Base-by-base conservation (phyloP, 2,888 invertebrate species). In the Diadegma fenestrale region DNA sequence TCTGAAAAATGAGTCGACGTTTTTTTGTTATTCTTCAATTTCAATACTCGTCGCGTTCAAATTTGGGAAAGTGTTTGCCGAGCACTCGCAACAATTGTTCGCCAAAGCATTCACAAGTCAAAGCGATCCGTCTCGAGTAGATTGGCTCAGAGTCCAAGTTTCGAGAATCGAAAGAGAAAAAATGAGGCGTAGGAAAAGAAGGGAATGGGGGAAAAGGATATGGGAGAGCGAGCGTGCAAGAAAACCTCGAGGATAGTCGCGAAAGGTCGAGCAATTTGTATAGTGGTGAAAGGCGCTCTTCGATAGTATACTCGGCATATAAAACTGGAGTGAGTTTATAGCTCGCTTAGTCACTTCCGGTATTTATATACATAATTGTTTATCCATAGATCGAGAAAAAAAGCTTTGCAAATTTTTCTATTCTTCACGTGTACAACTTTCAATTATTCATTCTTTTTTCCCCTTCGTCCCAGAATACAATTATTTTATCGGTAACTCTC, bases 231-330 rank as follows among this genome's bases (percentile, higher is more conserved):
- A 30, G 48, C 45, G 48, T 69, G 69, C 26, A 37, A 22, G 45
- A 68, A 51, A 80, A 43, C 69, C 19, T 73, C 63, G 69, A 63
- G 77, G 17, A 73, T 43, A 61, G 26, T 75, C 64, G 66, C 64
- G 45, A 84, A 84, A 84, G 77, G 84, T 84, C 84, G 84, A 69
- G 84, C 68, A 78, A 84, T 84, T 80, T 73, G 77, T 80, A 43
- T 33, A 48, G 48, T 61, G 84, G 84, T 84, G 84, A 84, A 84
- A 84, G 84, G 84, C 26, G 58, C 81, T 84, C 73, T 81, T 78
- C 81, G 68, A 73, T 69, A 51, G 41, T 58, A n/a, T n/a, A 61
- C 61, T 37, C 7, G 43, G 69, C 48, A 54, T 45, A 54, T 68
- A 63, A 81, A 84, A 81, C 73, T 63, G 71, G 81, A 84, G 66